Base-by-base conservation (phyloP, 1,140 invertebrate species). In the Diploscapter pachys region DNA sequence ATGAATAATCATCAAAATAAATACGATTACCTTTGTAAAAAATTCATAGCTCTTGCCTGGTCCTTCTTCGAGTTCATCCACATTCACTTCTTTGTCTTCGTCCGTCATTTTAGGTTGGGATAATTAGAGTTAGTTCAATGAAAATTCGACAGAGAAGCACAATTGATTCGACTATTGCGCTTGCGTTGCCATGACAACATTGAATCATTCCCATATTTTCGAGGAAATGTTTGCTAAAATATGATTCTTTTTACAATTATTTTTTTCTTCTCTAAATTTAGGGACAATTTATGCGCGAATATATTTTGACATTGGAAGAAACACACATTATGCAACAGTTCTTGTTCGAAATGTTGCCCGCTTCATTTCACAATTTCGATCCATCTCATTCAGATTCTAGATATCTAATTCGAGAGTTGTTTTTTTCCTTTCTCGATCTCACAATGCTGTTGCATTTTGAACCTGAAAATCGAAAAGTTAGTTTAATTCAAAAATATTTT, bases 1-100 rank as follows among this genome's bases (percentile, higher is more conserved):
- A 31, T 31, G 31, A 31, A 31, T 31, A 0, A 31, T 31, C 1
- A 31, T 31, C 31, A 31, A 31, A 31, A 31, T 31, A 31, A 31
- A 31, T 31, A 31, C 31, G 31, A 31, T 31, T 31, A 31, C 31
- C 31, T 78, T 61, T 4, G 63, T 64, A 69, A 62, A 74, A 11
- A 74, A 31, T 56, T 74, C 73, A 50, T 74, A 74, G 13, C 70
- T 67, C 50, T 62, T 67, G n/a, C 73, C 73, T 3, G 73, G 73
- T 4, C 73, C 73, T 48, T 74, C 73, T 50, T 57, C 64, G 6
- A 49, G 5, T 6, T 68, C 66, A 6, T 68, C 66, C 51, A 68
- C 53, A 6, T 51, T 52, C 8, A 54, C 52, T 68, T 54, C 11
- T 50, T 68, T 6, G 53, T 68, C 66, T 68, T 68, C 66, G 9